Percentiles rank a stretch among this genome's conserved stretches.
Evolutionary conservation across 1,140 invertebrate species (phyloP).

Genomic region (Tetramorium alpestre): DNA sequence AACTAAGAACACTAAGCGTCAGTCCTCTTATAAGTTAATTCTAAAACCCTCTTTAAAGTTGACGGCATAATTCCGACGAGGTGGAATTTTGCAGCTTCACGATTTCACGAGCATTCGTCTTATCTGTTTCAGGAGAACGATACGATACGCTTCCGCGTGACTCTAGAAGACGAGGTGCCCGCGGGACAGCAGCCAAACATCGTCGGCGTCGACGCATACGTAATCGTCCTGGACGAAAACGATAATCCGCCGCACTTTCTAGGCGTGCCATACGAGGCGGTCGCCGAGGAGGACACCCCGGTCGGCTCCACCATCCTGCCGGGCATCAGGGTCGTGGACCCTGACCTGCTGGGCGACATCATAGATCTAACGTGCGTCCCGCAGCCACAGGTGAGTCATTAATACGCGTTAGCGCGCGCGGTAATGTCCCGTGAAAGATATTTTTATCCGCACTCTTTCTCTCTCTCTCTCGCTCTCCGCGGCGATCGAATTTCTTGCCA

Average conservation of each 20-base stretch:
- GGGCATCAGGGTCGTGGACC: constrained; percentile 91
- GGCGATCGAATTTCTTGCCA: constrained; percentile 13
- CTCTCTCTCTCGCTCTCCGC: background rate
- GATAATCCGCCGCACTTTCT: constrained; percentile 94
- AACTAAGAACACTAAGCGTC: background rate
- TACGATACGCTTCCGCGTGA: constrained; percentile 91
- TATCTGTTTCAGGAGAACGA: constrained; percentile 89
- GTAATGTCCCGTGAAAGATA: constrained; percentile 49
- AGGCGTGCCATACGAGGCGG: constrained; percentile 92
- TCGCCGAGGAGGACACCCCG: constrained; percentile 91
- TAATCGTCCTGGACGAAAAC: constrained; percentile 95
- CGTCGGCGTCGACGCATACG: constrained; percentile 91
- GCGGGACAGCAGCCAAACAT: constrained; percentile 90
- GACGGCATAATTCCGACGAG: background rate
- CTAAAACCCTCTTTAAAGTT: background rate
- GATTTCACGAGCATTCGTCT: background rate
- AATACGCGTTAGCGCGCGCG: constrained; percentile 53
- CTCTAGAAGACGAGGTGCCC: constrained; percentile 91
- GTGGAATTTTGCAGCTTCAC: background rate
- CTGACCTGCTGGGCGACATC: constrained; percentile 92
- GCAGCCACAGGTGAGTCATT: constrained; percentile 84
- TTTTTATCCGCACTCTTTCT: background rate
- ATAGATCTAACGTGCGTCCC: constrained; percentile 91
- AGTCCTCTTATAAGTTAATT: background rate
- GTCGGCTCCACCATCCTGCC: constrained; percentile 91